A percentile compares a stretch with the other conserved stretches of the same genome.
phyloP scores from a whole-genome alignment of 2,113 vertebrate genomes.

The Poeciliopsis occidentalis region DNA sequence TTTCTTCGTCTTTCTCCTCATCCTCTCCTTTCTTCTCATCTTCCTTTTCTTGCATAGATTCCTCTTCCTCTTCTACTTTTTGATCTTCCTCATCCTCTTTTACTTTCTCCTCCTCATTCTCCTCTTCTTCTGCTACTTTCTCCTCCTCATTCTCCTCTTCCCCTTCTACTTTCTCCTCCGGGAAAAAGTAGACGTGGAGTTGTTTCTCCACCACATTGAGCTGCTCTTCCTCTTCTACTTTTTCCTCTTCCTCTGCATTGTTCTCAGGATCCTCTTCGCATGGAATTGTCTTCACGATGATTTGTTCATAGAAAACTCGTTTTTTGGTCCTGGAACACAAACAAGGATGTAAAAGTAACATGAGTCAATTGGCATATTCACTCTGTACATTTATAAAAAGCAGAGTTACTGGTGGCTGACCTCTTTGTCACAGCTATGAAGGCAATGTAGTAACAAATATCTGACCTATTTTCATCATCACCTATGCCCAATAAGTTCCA shows the following conservation, averaged over 20 bases:
- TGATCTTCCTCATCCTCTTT: too few species aligned
- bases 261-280: too few species aligned
- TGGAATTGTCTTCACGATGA: too few species aligned
- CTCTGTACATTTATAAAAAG: neutral
- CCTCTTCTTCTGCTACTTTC: too few species aligned
- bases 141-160: neutral
- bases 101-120: too few species aligned
- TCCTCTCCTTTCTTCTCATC: conserved; percentile 37
- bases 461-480: conserved; percentile 65
- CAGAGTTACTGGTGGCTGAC: neutral
- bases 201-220: too few species aligned
- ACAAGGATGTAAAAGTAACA: conserved; percentile 18
- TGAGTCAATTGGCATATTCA: conserved; percentile 1
- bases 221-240: too few species aligned
- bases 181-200: too few species aligned
- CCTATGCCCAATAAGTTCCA: conserved; percentile 56
- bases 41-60: neutral
- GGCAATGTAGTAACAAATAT: conserved; percentile 42
- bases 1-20: conserved; percentile 44
- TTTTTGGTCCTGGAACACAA: conserved; percentile 57
- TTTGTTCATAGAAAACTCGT: too few species aligned
- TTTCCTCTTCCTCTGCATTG: too few species aligned
- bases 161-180: conserved; percentile 35
- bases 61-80: too few species aligned
- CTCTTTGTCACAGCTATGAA: conserved; percentile 26